Base-by-base conservation (phyloP, 2,113 vertebrate species). In the Synodontis membranacea region DNA sequence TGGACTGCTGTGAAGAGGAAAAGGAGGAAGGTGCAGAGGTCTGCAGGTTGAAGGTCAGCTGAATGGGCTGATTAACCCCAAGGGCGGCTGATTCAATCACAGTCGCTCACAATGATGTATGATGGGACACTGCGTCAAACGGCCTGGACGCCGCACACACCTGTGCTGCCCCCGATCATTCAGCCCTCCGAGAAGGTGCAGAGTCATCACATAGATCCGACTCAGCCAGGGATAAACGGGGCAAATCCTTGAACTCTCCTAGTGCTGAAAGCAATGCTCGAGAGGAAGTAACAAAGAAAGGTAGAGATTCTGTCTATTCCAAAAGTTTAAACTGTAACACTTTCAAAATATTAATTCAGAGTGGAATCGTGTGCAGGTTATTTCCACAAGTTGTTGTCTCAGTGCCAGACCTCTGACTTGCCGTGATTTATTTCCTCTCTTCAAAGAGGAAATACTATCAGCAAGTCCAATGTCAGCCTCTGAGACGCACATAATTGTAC, bases 191-290 rank as follows among this genome's bases (percentile, higher is more conserved):
- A 80, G 15, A 68, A 86, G 60, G 31, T 42, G 39, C 88, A 76
- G 42, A 64, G 78, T 89, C 89, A 91, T 90, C 87, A 88, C 82
- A 87, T 87, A 90, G 79, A 90, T 75, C 39, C 60, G 62, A 58
- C 83, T 82, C 58, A 52, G 86, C 83, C 85, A 74, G 19, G 84
- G 5, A 88, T 90, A 86, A 85, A 89, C 88, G 88, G 58, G 46
- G 91, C 80, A 84, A 91, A 93, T 91, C 92, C 92, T 92, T 93
- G 89, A 92, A 92, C 89, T 89, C 89, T 85, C 88, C 90, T 91
- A 87, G 82, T 62, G 31, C 39, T 48, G 11, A n/a, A n/a, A n/a
- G 37, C 28, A 66, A 10, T 34, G 78, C 31, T 4, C 28, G 28
- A 82, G 56, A 39, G 39, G 34, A 56, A 76, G 44, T 39, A 37